Percentiles rank a stretch among this genome's conserved stretches.
Conservation (phyloP, 2,113 vertebrate genomes). For the Sorex araneus region DNA sequence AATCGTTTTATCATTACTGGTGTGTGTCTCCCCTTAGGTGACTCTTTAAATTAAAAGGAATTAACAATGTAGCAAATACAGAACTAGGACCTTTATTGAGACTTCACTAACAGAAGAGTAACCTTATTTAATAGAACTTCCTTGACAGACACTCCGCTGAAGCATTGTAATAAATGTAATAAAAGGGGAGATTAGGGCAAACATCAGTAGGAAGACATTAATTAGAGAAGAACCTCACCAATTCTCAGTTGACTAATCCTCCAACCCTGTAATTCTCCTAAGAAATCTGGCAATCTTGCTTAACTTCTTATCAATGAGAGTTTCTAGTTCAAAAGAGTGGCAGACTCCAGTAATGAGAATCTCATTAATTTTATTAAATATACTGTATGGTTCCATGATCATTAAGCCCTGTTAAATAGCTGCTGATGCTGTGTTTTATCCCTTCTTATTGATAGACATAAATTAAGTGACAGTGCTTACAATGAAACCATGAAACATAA, state of each 20-base stretch:
- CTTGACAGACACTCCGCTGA: conserved; percentile 69
- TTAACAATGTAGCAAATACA: conserved; percentile 78
- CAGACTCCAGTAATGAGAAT: conserved; percentile 77
- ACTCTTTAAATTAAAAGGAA: conserved; percentile 78
- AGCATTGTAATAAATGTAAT: conserved; percentile 86
- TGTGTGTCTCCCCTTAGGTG: conserved; percentile 46
- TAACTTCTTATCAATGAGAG: conserved; percentile 78
- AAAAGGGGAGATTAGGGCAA: conserved; percentile 84
- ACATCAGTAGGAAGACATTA: conserved; percentile 82
- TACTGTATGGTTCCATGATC: conserved; percentile 71
- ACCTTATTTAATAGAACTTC: conserved; percentile 80
- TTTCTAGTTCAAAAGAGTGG: conserved; percentile 69
- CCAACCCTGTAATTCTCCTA: conserved; percentile 82
- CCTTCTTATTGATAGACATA: conserved; percentile 68
- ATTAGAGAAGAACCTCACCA: conserved; percentile 82
- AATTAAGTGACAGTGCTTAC: conserved; percentile 61
- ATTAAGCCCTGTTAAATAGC: conserved; percentile 80
- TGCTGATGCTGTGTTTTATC: conserved; percentile 38
- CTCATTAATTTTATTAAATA: conserved; percentile 85
- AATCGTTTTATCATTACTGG: neutral
- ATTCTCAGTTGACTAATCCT: conserved; percentile 84
- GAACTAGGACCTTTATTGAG: conserved; percentile 78
- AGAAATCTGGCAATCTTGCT: conserved; percentile 83
- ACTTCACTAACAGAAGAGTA: conserved; percentile 79
- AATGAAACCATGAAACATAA: conserved; percentile 55